Evolutionary conservation across 2,888 invertebrate genomes (phyloP).

Genomic region (Dryobota labecula): DNA sequence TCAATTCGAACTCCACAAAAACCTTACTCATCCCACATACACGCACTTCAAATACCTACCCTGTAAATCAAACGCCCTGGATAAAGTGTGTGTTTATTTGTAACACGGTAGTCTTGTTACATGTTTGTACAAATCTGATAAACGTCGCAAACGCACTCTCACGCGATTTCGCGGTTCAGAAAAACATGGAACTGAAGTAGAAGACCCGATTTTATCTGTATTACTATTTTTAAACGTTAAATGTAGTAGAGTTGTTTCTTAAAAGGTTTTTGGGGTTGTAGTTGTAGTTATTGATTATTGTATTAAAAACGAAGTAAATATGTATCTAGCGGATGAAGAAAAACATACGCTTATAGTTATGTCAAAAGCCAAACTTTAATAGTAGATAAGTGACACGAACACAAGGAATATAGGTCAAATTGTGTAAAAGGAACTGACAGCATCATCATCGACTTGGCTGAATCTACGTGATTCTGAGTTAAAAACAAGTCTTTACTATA

Average conservation of each 20-base stretch:
- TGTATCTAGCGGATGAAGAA: neutral
- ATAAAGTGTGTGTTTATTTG: slow-evolving; percentile 76
- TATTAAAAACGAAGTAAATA: neutral
- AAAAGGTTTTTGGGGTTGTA: slow-evolving; percentile 2
- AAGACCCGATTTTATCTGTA: slow-evolving; percentile 56
- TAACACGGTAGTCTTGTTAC: slow-evolving; percentile 77
- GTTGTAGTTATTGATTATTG: neutral
- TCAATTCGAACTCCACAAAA: slow-evolving; percentile 8
- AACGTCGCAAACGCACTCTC: slow-evolving; percentile 70
- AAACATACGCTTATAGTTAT: neutral
- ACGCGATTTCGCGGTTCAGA: slow-evolving; percentile 76
- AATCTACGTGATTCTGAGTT: too few species aligned
- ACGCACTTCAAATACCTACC: slow-evolving; percentile 56
- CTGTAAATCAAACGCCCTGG: slow-evolving; percentile 71
- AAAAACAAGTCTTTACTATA: neutral
- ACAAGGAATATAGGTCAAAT: neutral
- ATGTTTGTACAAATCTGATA: slow-evolving; percentile 82
- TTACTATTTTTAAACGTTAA: slow-evolving; percentile 54
- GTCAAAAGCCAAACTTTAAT: neutral
- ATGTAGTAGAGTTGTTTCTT: slow-evolving; percentile 26
- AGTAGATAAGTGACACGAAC: neutral
- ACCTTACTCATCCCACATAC: slow-evolving; percentile 53
- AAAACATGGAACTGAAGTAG: slow-evolving; percentile 61
- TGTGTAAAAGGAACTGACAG: neutral
- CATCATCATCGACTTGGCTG: neutral